Percentiles rank a stretch among this genome's conserved stretches.
Evolutionary conservation across 2,797 vertebrate species (phyloP).

Genomic region (Fundulus diaphanus): DNA sequence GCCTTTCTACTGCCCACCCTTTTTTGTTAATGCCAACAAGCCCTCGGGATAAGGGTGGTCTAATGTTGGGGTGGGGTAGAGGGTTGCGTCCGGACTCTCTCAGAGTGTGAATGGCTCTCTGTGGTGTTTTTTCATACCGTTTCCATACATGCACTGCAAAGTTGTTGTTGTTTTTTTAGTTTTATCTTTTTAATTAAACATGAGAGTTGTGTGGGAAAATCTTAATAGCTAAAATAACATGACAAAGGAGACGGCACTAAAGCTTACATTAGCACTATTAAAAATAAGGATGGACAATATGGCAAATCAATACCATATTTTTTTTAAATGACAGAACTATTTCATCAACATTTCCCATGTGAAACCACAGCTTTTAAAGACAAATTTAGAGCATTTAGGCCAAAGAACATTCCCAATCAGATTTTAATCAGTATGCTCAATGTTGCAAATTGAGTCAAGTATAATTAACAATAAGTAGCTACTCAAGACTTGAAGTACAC

Average conservation of each 20-base stretch:
- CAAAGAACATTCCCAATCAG: background rate
- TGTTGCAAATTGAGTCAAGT: background rate
- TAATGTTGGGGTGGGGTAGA: conserved; percentile 31
- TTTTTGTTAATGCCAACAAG: conserved; percentile 57
- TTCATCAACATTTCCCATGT: background rate
- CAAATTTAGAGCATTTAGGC: background rate
- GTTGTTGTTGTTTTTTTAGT: background rate
- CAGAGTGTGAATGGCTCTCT: background rate
- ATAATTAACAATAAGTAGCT: background rate
- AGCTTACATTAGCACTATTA: background rate
- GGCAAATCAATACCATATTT: background rate
- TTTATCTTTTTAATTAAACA: too few relatives aligned
- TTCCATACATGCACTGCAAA: background rate
- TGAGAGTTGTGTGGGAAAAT: background rate
- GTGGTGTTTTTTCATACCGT: background rate
- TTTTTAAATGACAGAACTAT: background rate
- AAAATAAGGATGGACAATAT: background rate
- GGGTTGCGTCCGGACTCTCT: conserved; percentile 46
- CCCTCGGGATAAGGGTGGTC: conserved; percentile 32
- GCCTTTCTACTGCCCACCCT: conserved; percentile 61
- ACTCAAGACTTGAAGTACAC: background rate
- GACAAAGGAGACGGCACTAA: background rate
- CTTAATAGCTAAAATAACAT: background rate
- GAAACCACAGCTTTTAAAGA: background rate
- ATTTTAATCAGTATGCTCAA: background rate